A percentile compares a stretch with the other conserved stretches of the same genome.
Conservation (phyloP, 2,888 invertebrate genomes). For the Himalopsyche japonica region DNA sequence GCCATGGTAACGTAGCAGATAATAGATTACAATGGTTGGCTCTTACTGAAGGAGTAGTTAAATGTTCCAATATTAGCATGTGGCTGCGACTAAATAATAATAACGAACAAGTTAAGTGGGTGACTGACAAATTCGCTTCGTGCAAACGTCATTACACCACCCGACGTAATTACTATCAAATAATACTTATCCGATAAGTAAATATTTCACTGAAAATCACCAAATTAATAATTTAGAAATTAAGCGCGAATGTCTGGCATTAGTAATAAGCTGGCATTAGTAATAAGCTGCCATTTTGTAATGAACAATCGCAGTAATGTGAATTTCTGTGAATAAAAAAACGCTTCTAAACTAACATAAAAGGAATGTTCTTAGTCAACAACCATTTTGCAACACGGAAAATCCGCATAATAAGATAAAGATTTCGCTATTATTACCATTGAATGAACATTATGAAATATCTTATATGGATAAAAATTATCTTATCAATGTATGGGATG, state of each 20-base stretch:
- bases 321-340: no score
- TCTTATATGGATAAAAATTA: no score
- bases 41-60: background rate
- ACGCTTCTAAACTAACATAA: background rate
- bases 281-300: background rate
- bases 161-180: background rate
- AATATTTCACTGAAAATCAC: background rate
- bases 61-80: constrained; percentile 19
- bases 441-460: no score
- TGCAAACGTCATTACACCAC: constrained; percentile 2
- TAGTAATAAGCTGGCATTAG: background rate
- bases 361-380: background rate
- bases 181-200: background rate
- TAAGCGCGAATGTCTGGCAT: background rate
- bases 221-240: background rate
- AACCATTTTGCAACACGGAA: no score
- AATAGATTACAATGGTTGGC: background rate
- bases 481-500: no score
- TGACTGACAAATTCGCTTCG: constrained; percentile 19
- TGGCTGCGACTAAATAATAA: constrained; percentile 14
- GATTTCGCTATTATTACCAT: no score
- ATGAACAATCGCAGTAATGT: no score
- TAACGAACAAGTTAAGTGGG: constrained; percentile 15
- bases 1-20: background rate
- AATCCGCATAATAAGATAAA: no score